Evolutionary conservation across 2,113 vertebrate genomes (phyloP), one percentile per base, ranked within the genome.

Genomic region (Haemorhous mexicanus): DNA sequence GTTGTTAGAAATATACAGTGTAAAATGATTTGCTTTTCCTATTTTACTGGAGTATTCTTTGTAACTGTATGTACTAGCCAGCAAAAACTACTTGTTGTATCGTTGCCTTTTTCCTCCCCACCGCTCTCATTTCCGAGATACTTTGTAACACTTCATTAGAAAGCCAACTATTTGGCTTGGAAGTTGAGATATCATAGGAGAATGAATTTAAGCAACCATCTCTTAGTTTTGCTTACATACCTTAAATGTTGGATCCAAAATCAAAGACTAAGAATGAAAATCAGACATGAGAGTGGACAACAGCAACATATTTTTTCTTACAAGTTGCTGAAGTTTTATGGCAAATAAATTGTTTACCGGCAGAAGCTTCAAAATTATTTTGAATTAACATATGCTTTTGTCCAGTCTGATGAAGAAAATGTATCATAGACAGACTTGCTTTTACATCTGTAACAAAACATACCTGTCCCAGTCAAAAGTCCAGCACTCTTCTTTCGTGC

Each of bases 391-490:
- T 91, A 97, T 95, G 95, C 96, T 94, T 97, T 97, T 95, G 94
- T 96, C 97, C 97, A 97, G 96, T 98, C 94, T 97, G 97, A 96
- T 98, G 97, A 97, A 88, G 39, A 86, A 97, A 97, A 97, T 93
- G 95, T 95, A 97, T 94, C 97, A 97, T 95, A 97, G 96, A 96
- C 96, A 97, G 97, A 97, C 97, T 97, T 97, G 95, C 97, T 97
- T 97, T 97, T 97, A 96, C 93, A 98, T 97, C 98, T 97, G 97
- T 97, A 96, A 96, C 93, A 96, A 96, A 94, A 98, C 98, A 95
- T 98, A 99, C 99, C 98, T 98, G 98, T 97, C 97, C 98, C 98
- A 97, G 98, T 98, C 97, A 98, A 97, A 97, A 98, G 97, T 96
- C 98, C 98, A 87, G 98, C 98, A 97, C 98, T 98, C 98, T 98